Base-by-base conservation (phyloP, 1,140 invertebrate species). In the Episyrphus balteatus region DNA sequence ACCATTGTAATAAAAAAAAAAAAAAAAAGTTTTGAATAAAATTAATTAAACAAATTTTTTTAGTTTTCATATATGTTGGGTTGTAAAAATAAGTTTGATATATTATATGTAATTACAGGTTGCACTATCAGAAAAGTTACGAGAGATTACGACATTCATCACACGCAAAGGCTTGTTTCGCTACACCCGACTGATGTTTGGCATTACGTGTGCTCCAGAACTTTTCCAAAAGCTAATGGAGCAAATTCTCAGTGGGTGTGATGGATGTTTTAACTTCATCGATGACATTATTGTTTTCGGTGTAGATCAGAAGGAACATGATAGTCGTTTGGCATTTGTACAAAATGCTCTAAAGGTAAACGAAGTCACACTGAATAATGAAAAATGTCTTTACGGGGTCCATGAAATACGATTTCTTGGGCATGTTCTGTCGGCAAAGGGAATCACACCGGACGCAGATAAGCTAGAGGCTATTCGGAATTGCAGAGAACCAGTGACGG, bases 191-290 rank as follows among this genome's bases (percentile, higher is more conserved):
- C 44, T 69, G 18, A 62, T 61, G 56, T 54, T 48, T 44, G 62
- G 62, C 2, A 51, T 65, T 2, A 48, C 32, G 26, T 59, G 56
- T 42, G 51, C 68, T 17, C 64, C 66, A 14, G 66, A 68, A 52
- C 50, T 56, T n/a, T 69, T 68, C 51, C 68, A 70, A 54, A 59
- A 61, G 52, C 60, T 50, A 10, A 50, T 67, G 46, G 50, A 61
- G 49, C 51, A 53, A 32, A 53, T 67, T 15, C 50, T 68, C 36
- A 18, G 41, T 8, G 48, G 46, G 18, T 59, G 56, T 39, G 51
- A 56, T 40, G 58, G 55, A 6, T 51, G 49, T 19, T 43, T 58
- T 9, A 56, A 49, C 30, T 58, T 54, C 39, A 55, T 64, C 18
- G 65, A 70, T 46, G 66, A 69, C 45, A 53, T 69, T 21, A 46